A percentile compares a stretch with the other conserved stretches of the same genome.
Evolutionary conservation across 2,113 vertebrate genomes (phyloP).

Genomic region (Planiliza haematocheilus): DNA sequence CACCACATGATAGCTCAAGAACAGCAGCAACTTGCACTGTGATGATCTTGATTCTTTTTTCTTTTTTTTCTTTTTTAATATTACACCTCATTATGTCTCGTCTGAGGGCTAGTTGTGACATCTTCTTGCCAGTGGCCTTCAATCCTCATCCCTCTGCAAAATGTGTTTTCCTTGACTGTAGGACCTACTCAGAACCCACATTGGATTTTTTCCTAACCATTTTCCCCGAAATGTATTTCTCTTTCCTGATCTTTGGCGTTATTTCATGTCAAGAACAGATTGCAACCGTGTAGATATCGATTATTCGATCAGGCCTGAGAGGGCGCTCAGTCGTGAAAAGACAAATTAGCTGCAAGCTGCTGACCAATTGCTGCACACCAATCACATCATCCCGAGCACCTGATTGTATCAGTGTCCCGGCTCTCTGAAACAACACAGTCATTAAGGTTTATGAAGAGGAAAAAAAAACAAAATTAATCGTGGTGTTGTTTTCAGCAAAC

Average conservation of each 20-base stretch:
- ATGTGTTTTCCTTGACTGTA: constrained; percentile 22
- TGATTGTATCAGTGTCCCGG: constrained; percentile 68
- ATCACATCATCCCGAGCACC: constrained; percentile 71
- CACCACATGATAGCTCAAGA: constrained; percentile 18
- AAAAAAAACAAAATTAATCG: constrained; percentile 23
- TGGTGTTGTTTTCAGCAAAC: constrained; percentile 45
- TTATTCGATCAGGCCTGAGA: constrained; percentile 76
- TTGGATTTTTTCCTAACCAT: constrained; percentile 10
- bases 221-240: constrained; percentile 53
- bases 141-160: constrained; percentile 31
- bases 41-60: constrained; percentile 36
- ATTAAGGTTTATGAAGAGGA: constrained; percentile 66
- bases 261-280: constrained; percentile 75
- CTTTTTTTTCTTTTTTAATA: constrained; percentile 35
- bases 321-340: constrained; percentile 81
- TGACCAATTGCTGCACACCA: constrained; percentile 79
- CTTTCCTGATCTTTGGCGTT: constrained; percentile 38
- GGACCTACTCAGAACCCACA: constrained; percentile 1
- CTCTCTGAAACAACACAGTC: constrained; percentile 48
- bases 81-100: constrained; percentile 48
- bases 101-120: constrained; percentile 21
- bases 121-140: constrained; percentile 46
- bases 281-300: constrained; percentile 79
- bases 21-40: constrained; percentile 3
- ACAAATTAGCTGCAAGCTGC: constrained; percentile 82